These are phyloP conservation scores for Dromas ardeola DNA, from an alignment of 2,113 vertebrate species.

Conservation along the genomic window DNA sequence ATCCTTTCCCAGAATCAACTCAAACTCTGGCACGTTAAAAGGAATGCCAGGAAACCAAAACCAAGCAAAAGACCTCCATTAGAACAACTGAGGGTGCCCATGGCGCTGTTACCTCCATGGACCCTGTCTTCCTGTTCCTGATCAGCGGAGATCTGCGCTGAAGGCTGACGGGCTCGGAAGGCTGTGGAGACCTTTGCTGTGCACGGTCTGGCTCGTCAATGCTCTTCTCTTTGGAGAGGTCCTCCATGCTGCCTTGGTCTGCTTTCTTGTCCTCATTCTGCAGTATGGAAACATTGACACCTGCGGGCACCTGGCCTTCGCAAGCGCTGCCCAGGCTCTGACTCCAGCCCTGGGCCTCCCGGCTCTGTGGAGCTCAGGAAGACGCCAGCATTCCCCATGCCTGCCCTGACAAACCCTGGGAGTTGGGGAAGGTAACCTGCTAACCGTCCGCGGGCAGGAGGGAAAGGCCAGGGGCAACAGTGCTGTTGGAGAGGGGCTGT, in stretches of 20 bases:
- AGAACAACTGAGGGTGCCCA: not conserved
- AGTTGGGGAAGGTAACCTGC: rapidly evolving
- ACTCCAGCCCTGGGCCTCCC: not conserved
- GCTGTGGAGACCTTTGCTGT: slow-evolving; percentile 74
- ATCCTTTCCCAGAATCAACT: not conserved
- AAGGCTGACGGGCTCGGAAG: slow-evolving; percentile 79
- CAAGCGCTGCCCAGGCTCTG: not conserved
- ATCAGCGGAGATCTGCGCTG: slow-evolving; percentile 88
- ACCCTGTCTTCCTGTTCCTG: slow-evolving; percentile 91
- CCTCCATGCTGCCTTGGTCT: slow-evolving; percentile 89
- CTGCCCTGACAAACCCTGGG: rapidly evolving
- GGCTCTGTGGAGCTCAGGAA: not conserved
- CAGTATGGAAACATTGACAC: not conserved
- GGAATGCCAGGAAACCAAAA: not conserved
- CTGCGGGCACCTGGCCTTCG: not conserved
- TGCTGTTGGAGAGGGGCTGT: not conserved
- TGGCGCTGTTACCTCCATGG: slow-evolving; percentile 89
- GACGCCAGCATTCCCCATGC: not conserved
- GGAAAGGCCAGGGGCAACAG: not conserved
- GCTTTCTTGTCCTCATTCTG: slow-evolving; percentile 90
- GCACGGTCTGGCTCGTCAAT: slow-evolving; percentile 80
- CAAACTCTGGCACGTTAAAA: not conserved
- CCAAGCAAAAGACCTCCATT: not conserved
- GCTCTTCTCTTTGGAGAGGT: slow-evolving; percentile 74
- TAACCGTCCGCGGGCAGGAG: rapidly evolving